Conservation (phyloP, 1,140 invertebrate genomes). For the Bombus superbus region DNA sequence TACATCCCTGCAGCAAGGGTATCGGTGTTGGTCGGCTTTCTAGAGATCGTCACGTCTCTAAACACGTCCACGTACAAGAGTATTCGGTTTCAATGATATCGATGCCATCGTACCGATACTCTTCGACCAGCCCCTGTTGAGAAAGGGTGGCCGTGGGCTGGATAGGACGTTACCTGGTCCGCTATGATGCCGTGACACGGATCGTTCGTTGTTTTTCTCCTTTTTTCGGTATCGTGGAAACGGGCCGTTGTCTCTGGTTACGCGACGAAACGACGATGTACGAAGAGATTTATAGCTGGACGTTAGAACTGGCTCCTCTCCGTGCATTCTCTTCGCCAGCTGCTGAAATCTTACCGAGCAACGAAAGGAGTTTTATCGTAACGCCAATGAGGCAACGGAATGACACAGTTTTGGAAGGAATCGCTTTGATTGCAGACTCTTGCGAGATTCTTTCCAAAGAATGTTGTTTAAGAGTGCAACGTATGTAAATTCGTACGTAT, state of each 20-base stretch:
- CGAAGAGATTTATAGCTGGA: background rate
- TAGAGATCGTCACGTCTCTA: constrained; percentile 52
- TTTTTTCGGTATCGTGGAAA: background rate
- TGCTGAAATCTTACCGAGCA: background rate
- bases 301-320: background rate
- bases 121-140: constrained; percentile 44
- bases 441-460: background rate
- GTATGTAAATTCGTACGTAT: no score
- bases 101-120: constrained; percentile 64
- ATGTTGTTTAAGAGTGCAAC: background rate
- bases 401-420: background rate
- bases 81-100: constrained; percentile 73
- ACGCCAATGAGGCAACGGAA: background rate
- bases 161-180: background rate
- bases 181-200: background rate
- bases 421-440: background rate
- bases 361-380: background rate
- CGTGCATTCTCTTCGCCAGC: background rate
- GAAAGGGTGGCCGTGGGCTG: constrained; percentile 20
- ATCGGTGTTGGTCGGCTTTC: constrained; percentile 60
- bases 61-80: constrained; percentile 56
- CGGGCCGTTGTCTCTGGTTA: background rate
- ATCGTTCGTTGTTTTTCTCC: background rate
- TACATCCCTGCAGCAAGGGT: constrained; percentile 54
- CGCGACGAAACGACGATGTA: background rate